These are phyloP conservation scores for Serranus cabrilla DNA, from an alignment of 2,797 vertebrate genomes.

Conservation along the genomic window DNA sequence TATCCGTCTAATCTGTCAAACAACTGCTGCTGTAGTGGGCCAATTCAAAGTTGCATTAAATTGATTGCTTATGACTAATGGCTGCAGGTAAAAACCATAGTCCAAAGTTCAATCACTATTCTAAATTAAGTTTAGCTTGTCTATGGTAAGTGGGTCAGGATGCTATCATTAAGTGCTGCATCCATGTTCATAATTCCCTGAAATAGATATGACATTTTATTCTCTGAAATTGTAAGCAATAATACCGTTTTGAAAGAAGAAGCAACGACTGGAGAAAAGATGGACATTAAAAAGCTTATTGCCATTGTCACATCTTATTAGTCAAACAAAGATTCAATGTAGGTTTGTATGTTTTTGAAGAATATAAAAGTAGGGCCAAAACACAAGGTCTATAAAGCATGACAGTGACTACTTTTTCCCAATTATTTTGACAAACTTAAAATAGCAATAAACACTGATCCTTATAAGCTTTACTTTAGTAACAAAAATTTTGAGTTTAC, in stretches of 20 bases:
- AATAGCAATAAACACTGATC: neutral
- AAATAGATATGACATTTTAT: neutral
- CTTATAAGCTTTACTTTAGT: neutral
- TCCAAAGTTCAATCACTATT: no score
- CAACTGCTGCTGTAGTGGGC: no score
- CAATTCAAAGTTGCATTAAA: no score
- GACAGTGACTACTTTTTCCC: neutral
- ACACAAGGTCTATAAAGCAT: neutral
- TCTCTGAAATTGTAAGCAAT: neutral
- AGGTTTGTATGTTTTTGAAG: neutral
- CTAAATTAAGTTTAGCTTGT: no score
- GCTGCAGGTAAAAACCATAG: no score
- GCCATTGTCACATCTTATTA: neutral
- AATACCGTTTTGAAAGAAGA: neutral
- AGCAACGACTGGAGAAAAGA: neutral
- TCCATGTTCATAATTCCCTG: neutral
- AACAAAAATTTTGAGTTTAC: neutral
- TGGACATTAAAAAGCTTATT: neutral
- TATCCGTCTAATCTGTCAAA: no score
- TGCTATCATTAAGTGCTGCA: neutral
- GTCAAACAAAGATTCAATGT: neutral
- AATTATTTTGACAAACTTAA: neutral
- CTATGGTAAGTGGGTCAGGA: no score
- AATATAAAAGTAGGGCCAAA: neutral
- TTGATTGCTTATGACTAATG: no score